Evolutionary conservation across 2,888 invertebrate species (phyloP), one percentile per base, ranked within the genome.

Genomic region (Lapara coniferarum): DNA sequence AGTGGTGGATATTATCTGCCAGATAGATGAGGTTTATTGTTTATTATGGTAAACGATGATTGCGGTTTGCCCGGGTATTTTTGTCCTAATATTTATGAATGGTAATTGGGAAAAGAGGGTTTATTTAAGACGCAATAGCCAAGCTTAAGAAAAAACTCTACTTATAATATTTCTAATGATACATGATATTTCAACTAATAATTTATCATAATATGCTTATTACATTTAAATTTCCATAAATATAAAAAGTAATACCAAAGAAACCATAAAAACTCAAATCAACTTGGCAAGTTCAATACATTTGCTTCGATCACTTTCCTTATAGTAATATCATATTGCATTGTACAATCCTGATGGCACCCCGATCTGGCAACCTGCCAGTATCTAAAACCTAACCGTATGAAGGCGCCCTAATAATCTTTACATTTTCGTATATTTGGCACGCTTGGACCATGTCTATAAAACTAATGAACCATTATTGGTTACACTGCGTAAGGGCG

Each of bases 351-450:
- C 13, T 12, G 8, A 63, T 49, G 25, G 19, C 63, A 7, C 19
- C 19, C 13, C 19, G 49, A 63, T 25, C 13, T 63, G 63, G 49
- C 63, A 10, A 12, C 13, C 6, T 12, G 46, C 63, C 63, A 63
- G 44, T n/a, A 59, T 13, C 63, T 46, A 5, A 10, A 49, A 19
- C 1, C 25, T 30, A 30, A 37, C 57, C 30, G 46, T 16, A 7
- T 12, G 63, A 13, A 49, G 13, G 25, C 2, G 16, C 63, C 49
- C 49, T 49, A 63, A 63, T 63, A 46, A 63, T 46, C 59, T 59
- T 59, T n/a, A n/a, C 37, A 49, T 63, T 63, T 63, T 13, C 49
- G 46, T 49, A 49, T 25, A 49, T 49, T 63, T 63, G 63, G 63
- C 63, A 63, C 63, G 63, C 63, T 49, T 16, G 19, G 19, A 19